phyloP scores from a whole-genome alignment of 2,888 invertebrate genomes.

The Exephanes ischioxanthus region DNA sequence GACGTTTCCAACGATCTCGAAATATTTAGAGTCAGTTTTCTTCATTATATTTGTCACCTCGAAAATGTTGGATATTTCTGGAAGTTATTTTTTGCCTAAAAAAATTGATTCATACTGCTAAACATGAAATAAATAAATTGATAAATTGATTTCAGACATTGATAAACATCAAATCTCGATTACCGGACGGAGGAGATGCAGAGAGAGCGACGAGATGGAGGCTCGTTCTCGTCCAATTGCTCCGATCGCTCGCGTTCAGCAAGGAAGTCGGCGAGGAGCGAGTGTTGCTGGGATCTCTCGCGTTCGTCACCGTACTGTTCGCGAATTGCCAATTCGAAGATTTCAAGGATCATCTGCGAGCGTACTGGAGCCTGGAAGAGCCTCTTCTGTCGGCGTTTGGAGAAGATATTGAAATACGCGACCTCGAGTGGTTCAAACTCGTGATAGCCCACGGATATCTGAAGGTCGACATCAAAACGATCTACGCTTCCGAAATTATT shows the following conservation, averaged over 20 bases:
- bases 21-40: conserved; percentile 54
- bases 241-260: conserved; percentile 71
- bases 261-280: conserved; percentile 74
- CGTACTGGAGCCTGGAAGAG: conserved; percentile 67
- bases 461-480: conserved; percentile 70
- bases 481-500: conserved; percentile 75
- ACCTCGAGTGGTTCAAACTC: conserved; percentile 77
- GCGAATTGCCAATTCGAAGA: conserved; percentile 43
- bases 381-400: conserved; percentile 68
- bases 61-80: not conserved
- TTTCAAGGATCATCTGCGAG: conserved; percentile 64
- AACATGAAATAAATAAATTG: not conserved
- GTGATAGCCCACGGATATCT: conserved; percentile 77
- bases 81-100: not conserved
- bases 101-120: not conserved
- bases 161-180: conserved; percentile 65
- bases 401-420: conserved; percentile 63
- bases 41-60: conserved; percentile 37
- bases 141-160: conserved; percentile 70
- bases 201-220: conserved; percentile 44
- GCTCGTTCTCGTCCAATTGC: conserved; percentile 63
- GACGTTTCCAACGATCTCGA: conserved; percentile 60
- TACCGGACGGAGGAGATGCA: conserved; percentile 2
- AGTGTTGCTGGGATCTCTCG: conserved; percentile 76
- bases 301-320: conserved; percentile 74